Percentiles rank a stretch among this genome's conserved stretches.
Conservation (phyloP, 64 coral and sea anemone genomes). For the Exaiptasia diaphana region DNA sequence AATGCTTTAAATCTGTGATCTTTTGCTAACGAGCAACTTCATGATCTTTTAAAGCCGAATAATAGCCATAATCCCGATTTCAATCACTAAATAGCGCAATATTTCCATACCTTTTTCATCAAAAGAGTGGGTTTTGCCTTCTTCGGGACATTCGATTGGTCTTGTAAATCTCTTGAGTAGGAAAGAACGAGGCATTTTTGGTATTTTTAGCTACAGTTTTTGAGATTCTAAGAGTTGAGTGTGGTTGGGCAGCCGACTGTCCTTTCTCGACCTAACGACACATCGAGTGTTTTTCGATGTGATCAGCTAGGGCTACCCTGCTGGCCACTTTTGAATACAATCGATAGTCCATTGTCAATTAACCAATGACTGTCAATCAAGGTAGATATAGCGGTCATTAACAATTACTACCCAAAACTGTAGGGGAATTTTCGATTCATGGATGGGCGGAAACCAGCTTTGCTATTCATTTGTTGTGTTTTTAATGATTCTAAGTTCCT, state of each 20-base stretch:
- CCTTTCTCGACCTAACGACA: not conserved
- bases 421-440: not conserved
- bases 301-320: too few relatives aligned
- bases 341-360: not conserved
- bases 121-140: not conserved
- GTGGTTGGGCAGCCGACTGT: not conserved
- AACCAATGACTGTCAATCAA: not conserved
- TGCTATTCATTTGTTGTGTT: not conserved
- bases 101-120: not conserved
- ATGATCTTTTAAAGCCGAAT: not conserved
- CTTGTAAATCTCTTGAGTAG: not conserved
- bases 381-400: too few relatives aligned
- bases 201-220: not conserved
- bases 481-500: not conserved
- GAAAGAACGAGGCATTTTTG: constrained; percentile 2
- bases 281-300: too few relatives aligned
- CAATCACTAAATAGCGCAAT: not conserved
- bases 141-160: not conserved
- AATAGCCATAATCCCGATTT: not conserved
- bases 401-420: not conserved
- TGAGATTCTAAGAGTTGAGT: not conserved
- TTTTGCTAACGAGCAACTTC: not conserved
- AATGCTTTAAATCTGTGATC: not conserved
- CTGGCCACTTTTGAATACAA: constrained; percentile 16
- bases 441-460: not conserved